Evolutionary conservation across 2,113 vertebrate species (phyloP), one percentile per base, ranked within the genome.

Genomic region (Ceratotherium simum): DNA sequence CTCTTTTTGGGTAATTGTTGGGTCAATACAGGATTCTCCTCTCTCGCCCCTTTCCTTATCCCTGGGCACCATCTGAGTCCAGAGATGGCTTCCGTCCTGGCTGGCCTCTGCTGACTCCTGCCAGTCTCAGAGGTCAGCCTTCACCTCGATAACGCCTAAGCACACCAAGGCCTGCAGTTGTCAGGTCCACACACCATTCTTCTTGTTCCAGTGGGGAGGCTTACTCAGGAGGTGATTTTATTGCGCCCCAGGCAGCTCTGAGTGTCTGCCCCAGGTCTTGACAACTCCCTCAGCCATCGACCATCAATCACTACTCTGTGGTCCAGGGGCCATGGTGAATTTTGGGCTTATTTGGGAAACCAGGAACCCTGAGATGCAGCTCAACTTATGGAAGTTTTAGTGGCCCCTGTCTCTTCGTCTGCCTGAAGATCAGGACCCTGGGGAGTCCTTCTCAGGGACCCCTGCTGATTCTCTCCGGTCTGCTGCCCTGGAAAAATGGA

Each of bases 121-220:
- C 27, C 70, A 42, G 36, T 21, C 33, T 58, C 8, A 17, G 51
- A n/a, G 64, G 64, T 20, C 29, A 69, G 27, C 31, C 21, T 20
- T 62, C 9, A 31, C 5, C 21, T 4, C 33, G 18, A 8, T 36
- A 33, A 83, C 56, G 29, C 64, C 48, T 31, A 14, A 96, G 64
- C 1, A 0, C 6, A 9, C 8, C 62, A 18, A 1, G 21, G 27
- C 18, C 48, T 86, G 5, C 9, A 56, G 62, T 0, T 6, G 39
- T 67, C 65, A 48, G 56, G 64, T 9, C 3, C 31, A n/a, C 23
- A 2, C 1, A 1, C 9, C 75, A 20, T 4, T 12, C 4, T 54
- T 42, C 39, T 12, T 48, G 42, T 67, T 56, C 18, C 8, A 7
- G 9, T 18, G 48, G 20, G 12, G 36, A 36, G 31, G 3, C 7